Conservation (phyloP, 2,888 invertebrate species). For the Xestia sexstrigata region DNA sequence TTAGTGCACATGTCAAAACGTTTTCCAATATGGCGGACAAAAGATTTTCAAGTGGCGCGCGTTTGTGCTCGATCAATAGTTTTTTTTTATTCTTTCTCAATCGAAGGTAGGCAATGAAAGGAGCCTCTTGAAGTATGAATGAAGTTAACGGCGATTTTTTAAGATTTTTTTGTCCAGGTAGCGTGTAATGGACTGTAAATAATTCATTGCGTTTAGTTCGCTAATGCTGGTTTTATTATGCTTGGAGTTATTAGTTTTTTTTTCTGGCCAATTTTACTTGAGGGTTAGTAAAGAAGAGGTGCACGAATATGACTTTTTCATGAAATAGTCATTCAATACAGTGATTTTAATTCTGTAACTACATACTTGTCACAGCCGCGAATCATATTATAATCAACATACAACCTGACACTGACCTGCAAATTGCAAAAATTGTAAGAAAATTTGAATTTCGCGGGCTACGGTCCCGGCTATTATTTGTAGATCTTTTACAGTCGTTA, state of each 20-base stretch:
- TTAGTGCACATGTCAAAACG: slow-evolving; percentile 83
- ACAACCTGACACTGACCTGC: too few species aligned
- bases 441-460: too few species aligned
- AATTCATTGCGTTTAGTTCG: slow-evolving; percentile 77
- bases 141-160: slow-evolving; percentile 86
- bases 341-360: too few species aligned
- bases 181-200: slow-evolving; percentile 85
- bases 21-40: slow-evolving; percentile 89
- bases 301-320: too few species aligned
- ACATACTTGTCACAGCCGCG: too few species aligned
- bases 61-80: slow-evolving; percentile 88
- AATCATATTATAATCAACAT: too few species aligned
- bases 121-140: slow-evolving; percentile 88
- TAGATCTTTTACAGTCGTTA: too few species aligned
- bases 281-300: background rate
- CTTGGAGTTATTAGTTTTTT: slow-evolving; percentile 9
- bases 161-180: slow-evolving; percentile 81
- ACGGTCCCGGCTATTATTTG: too few species aligned
- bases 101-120: slow-evolving; percentile 87
- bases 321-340: too few species aligned
- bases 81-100: slow-evolving; percentile 86
- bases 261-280: background rate
- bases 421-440: too few species aligned
- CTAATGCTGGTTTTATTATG: slow-evolving; percentile 64
- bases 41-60: slow-evolving; percentile 86